Evolutionary conservation across 2,113 vertebrate genomes (phyloP).

Genomic region (Bambusicola thoracicus): DNA sequence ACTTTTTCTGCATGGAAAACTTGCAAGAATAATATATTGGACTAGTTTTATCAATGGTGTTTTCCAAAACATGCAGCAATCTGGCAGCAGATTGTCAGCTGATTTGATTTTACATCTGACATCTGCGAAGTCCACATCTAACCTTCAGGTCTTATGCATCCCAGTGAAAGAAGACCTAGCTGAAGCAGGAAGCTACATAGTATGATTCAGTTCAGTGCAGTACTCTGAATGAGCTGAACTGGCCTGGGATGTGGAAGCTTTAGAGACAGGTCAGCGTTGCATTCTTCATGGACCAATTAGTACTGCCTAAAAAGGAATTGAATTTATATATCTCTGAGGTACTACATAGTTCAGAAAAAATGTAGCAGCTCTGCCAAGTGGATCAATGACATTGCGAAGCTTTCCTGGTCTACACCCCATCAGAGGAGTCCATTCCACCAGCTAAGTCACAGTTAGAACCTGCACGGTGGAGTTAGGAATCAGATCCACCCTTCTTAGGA

Average conservation of each 20-base stretch:
- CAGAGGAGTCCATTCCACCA: not conserved
- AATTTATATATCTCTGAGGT: not conserved
- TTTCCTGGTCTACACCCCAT: not conserved
- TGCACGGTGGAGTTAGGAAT: fast-evolving
- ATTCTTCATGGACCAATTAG: slow-evolving; percentile 15
- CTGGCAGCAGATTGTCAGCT: not conserved
- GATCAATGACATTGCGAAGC: not conserved
- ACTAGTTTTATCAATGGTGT: not conserved
- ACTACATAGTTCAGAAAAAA: not conserved
- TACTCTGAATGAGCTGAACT: not conserved
- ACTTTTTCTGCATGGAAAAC: not conserved
- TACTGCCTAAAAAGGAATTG: not conserved
- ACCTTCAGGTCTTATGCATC: not conserved
- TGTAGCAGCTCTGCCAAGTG: not conserved
- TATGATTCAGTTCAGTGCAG: fast-evolving
- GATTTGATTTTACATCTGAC: not conserved
- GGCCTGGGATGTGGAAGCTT: not conserved
- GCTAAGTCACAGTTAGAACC: not conserved
- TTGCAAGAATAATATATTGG: not conserved
- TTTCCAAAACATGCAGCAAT: not conserved
- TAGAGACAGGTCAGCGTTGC: not conserved
- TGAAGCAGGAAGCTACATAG: not conserved
- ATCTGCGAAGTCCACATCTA: not conserved
- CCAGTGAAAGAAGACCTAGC: not conserved
- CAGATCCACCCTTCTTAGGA: not conserved